Evolutionary conservation across 2,888 invertebrate species (phyloP).

Genomic region (Anoplius nigerrimus): DNA sequence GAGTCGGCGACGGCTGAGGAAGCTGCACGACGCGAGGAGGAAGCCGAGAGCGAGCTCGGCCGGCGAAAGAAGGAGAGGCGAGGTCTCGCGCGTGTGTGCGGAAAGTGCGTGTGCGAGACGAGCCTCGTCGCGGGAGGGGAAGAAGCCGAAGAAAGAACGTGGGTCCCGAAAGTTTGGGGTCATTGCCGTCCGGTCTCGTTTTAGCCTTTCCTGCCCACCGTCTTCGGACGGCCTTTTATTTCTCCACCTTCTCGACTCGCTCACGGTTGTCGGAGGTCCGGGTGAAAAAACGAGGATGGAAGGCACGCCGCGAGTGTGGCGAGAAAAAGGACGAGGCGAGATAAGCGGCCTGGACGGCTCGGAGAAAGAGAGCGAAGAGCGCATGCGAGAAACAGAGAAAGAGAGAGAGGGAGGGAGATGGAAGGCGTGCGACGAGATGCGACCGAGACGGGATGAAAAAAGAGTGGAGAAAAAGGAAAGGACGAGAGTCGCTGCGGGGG

Average conservation of each 20-base stretch:
- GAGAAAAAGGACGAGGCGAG: slow-evolving; percentile 16
- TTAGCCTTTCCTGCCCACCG: slow-evolving; percentile 27
- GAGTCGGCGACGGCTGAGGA: neutral
- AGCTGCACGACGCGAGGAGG: neutral
- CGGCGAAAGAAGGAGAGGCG: slow-evolving; percentile 25
- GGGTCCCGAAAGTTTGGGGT: slow-evolving; percentile 60
- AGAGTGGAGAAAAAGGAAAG: neutral
- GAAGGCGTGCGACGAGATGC: neutral
- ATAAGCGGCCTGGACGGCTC: slow-evolving; percentile 24
- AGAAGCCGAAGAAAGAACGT: slow-evolving; percentile 20
- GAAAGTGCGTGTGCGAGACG: slow-evolving; percentile 6
- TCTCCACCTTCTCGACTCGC: slow-evolving; percentile 54
- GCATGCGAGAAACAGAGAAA: no score
- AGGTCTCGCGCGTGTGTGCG: neutral
- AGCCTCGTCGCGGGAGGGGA: slow-evolving; percentile 17
- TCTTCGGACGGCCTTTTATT: slow-evolving; percentile 9
- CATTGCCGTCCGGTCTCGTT: slow-evolving; percentile 55
- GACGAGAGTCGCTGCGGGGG: slow-evolving; percentile 15
- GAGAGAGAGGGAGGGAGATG: neutral
- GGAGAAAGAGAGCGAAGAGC: slow-evolving; percentile 12
- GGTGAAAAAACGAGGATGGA: slow-evolving; percentile 57
- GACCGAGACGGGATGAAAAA: neutral
- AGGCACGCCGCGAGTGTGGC: slow-evolving; percentile 18
- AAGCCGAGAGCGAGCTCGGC: slow-evolving; percentile 22
- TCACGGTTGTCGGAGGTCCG: slow-evolving; percentile 72